A percentile compares a stretch with the other conserved stretches of the same genome.
Evolutionary conservation across 1,140 invertebrate species (phyloP).

Genomic region (Philopotamus ludificatus): DNA sequence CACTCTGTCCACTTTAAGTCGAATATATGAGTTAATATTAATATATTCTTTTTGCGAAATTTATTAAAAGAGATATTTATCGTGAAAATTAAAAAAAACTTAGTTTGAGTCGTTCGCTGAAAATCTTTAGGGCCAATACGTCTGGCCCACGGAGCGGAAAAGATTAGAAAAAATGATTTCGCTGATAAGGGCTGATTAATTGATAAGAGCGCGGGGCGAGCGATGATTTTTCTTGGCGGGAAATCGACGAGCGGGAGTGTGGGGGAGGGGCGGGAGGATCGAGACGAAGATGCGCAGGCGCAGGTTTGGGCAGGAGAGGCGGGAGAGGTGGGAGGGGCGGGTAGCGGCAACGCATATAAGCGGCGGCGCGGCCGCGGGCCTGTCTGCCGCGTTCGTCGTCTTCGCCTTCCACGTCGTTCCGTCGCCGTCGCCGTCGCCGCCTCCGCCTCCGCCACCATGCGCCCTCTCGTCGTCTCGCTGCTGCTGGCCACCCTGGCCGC

Average conservation of each 20-base stretch:
- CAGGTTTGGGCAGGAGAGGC: neutral
- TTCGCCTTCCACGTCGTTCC: neutral
- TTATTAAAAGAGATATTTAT: too few relatives aligned
- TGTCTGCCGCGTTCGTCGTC: neutral
- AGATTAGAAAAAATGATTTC: neutral
- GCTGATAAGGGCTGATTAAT: neutral
- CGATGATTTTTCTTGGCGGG: neutral
- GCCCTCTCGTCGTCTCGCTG: neutral
- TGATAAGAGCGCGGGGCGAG: neutral
- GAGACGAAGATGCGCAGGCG: neutral
- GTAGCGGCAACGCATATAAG: neutral
- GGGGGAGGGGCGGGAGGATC: neutral
- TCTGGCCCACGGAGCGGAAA: neutral
- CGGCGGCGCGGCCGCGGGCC: neutral
- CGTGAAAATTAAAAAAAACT: neutral
- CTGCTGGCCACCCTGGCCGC: conserved; percentile 26
- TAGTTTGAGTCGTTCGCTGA: neutral
- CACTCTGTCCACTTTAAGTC: too few relatives aligned
- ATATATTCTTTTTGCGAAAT: too few relatives aligned
- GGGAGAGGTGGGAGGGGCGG: neutral
- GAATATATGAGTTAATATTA: too few relatives aligned
- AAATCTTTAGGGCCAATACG: neutral
- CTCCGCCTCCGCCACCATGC: neutral
- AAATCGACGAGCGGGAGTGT: neutral
- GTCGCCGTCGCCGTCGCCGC: neutral